Evolutionary conservation across 2,113 vertebrate genomes (phyloP), one percentile per base, ranked within the genome.

Genomic region (Osmerus eperlanus): DNA sequence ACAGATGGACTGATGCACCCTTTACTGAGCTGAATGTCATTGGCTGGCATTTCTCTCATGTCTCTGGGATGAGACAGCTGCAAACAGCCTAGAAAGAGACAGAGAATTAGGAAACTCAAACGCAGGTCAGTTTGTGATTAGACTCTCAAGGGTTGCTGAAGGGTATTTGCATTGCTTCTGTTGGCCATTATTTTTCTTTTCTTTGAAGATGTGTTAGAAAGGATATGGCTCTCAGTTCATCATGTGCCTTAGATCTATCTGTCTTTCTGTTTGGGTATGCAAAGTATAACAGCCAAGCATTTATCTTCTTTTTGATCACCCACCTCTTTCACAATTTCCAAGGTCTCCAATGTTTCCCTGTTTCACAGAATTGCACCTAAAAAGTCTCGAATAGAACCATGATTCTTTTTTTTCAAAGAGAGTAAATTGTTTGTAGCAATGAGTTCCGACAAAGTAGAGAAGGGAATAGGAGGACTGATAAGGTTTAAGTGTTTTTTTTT

Each of bases 1-100:
- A 79, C 87, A 89, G 89, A 89, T 90, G 89, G 87, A 89, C 81
- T 84, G 85, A 89, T 85, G 84, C 87, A 89, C 81, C 87, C 89
- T 90, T 90, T 89, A 84, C 80, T 69, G 63, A 80, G 83, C 74
- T 87, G 89, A 90, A 90, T 89, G 89, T 88, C 89, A 90, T 77
- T 86, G 85, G 79, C 79, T 89, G 87, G 86, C 89, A 89, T 90
- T 88, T 88, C 73, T 77, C 36, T 65, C 67, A 62, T 73, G 80
- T 73, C 81, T 83, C 72, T 13, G 81, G 81, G 85, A 84, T 71
- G 81, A 82, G 68, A 81, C 77, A 72, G 76, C 74, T 81, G 63
- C 65, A 60, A 82, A 84, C 59, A 82, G 75, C 79, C 77, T 60
- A 1, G 52, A 74, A 76, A 65, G 28, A 65, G 67, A 72, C 12